Evolutionary conservation across 2,888 invertebrate species (phyloP), one percentile per base, ranked within the genome.

Genomic region (Alviniconcha strummeri): DNA sequence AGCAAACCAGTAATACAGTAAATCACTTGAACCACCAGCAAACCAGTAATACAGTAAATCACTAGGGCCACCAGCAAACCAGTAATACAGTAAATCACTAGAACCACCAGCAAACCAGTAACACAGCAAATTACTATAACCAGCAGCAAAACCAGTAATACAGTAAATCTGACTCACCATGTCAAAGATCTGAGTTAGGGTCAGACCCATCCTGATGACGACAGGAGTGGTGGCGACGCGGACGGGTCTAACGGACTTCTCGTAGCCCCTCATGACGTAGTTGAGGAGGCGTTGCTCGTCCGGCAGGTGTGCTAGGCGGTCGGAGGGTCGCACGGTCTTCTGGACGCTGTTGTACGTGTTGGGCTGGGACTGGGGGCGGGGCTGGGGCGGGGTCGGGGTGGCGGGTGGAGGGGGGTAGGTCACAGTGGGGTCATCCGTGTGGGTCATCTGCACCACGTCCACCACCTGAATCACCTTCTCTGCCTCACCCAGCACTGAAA

Each of bases 141-240:
- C 36, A 36, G 1, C 36, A 36, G 36, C 36, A 36, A 36, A 36
- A 36, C 36, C 36, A 36, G 36, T 36, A 36, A 36, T 36, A 3
- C 36, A 36, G 36, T 36, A 36, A 36, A 36, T 36, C n/a, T 36
- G 19, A 88, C 94, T 92, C 89, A 94, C 95, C 94, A 95, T 94
- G 88, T 95, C 95, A 88, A 95, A 95, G 84, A 95, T 94, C 88
- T 95, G 95, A 17, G 95, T 94, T 81, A 95, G 91, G 5, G 95
- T 95, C 85, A 95, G 93, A 54, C 95, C 95, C 86, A 95, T 94
- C 85, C 94, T 90, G 79, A 95, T 94, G 52, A 94, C 90, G 11
- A 95, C 94, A 0, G 94, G 92, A 15, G 93, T 91, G 4, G 94
- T 93, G 4, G 95, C 94, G 89, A 95, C 95, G 80, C 92, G 88